Evolutionary conservation across 1,140 invertebrate genomes (phyloP).

Genomic region (Periplaneta americana): DNA sequence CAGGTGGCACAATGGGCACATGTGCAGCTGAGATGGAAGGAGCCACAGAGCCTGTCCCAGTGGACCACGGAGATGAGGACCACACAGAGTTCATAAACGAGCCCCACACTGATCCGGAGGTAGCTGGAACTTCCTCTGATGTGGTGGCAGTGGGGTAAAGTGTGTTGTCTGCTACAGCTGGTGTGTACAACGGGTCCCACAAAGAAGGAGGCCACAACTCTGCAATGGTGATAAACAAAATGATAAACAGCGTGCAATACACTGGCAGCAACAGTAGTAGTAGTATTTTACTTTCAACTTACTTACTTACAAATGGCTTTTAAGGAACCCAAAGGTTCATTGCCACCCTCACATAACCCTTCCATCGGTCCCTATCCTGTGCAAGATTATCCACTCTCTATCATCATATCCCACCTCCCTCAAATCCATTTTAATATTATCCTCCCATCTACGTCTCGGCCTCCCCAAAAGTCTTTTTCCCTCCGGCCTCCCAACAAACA

Average conservation of each 20-base stretch:
- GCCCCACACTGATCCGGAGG: neutral
- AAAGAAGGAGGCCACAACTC: conserved; percentile 41
- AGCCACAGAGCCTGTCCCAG: neutral
- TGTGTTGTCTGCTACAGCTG: conserved; percentile 32
- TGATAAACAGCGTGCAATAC: neutral
- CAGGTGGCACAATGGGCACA: neutral
- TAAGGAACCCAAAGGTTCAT: no score
- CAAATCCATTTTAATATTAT: no score
- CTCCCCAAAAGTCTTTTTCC: no score
- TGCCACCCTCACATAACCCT: no score
- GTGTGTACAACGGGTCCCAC: conserved; percentile 42
- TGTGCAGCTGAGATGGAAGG: neutral
- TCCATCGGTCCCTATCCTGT: no score
- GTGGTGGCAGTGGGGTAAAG: neutral
- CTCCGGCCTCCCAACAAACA: no score
- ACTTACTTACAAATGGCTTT: no score
- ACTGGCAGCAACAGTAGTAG: no score
- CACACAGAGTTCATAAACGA: conserved; percentile 2
- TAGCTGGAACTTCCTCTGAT: conserved; percentile 17
- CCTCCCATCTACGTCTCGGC: no score
- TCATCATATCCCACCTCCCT: no score
- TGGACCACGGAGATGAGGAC: conserved; percentile 2
- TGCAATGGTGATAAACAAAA: conserved; percentile 13
- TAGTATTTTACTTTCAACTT: no score
- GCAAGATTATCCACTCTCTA: no score